phyloP scores from a whole-genome alignment of 2,888 invertebrate genomes.

The Mythimna pallens region DNA sequence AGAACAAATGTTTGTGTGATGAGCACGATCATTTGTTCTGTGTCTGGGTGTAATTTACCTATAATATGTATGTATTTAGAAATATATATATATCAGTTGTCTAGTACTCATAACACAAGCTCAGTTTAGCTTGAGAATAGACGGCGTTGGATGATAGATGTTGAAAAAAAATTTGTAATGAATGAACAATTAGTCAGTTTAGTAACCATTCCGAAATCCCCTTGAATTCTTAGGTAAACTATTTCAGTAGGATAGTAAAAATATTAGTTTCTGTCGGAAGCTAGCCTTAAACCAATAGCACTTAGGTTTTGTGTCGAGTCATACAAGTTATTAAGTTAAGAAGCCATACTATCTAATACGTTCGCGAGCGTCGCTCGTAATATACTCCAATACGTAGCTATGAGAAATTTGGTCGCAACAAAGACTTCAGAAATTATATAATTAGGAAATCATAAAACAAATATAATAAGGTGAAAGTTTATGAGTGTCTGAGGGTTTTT shows the following conservation, averaged over 20 bases:
- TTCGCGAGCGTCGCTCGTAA: conserved; percentile 12
- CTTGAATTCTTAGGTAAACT: conserved; percentile 3
- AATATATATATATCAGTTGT: too few species aligned
- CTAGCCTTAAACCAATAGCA: conserved; percentile 50
- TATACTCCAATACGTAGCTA: conserved; percentile 10
- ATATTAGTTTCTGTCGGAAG: conserved; percentile 47
- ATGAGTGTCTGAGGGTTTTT: too few species aligned
- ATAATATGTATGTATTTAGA: too few species aligned
- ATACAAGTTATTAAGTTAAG: conserved; percentile 54
- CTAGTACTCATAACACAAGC: too few species aligned
- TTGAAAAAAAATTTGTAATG: too few species aligned
- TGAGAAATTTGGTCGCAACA: neutral
- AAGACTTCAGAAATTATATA: conserved; percentile 2
- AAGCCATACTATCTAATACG: conserved; percentile 30
- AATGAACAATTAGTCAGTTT: neutral
- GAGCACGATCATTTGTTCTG: too few species aligned
- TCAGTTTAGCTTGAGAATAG: too few species aligned
- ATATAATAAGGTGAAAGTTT: too few species aligned
- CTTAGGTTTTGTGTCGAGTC: conserved; percentile 48
- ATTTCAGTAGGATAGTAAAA: conserved; percentile 13
- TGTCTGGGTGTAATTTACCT: too few species aligned
- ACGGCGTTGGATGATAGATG: too few species aligned
- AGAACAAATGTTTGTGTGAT: too few species aligned
- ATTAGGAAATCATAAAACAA: neutral
- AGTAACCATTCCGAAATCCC: neutral